Evolutionary conservation across 1,140 invertebrate genomes (phyloP).

Genomic region (Tetraneura akinire): DNA sequence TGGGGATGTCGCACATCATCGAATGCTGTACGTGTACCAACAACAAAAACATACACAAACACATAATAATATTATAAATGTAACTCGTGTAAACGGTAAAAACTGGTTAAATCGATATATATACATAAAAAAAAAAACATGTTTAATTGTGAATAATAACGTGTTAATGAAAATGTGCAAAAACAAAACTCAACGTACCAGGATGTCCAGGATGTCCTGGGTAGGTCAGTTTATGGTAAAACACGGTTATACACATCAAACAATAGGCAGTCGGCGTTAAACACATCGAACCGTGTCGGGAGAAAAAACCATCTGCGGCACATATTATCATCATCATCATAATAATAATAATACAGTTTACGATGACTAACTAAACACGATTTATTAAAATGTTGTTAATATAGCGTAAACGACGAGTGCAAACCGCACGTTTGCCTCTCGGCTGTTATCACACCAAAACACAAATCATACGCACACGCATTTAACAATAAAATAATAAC

Average conservation of each 20-base stretch:
- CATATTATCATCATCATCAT: too few relatives aligned
- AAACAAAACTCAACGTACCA: conserved; percentile 47
- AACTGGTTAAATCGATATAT: too few relatives aligned
- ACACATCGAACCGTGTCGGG: conserved; percentile 3
- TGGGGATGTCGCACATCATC: conserved; percentile 49
- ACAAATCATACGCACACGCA: conserved; percentile 36
- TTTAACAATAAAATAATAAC: too few relatives aligned
- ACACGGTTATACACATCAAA: conserved; percentile 43
- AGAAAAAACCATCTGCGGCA: neutral
- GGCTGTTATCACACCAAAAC: neutral
- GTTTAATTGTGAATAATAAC: neutral
- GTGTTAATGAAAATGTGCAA: too few relatives aligned
- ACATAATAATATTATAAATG: conserved; percentile 4
- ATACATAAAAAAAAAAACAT: too few relatives aligned
- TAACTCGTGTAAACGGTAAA: too few relatives aligned
- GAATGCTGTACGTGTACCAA: conserved; percentile 44
- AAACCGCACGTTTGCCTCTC: conserved; percentile 1
- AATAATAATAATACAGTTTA: neutral
- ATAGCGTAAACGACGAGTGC: neutral
- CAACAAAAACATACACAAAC: conserved; percentile 24
- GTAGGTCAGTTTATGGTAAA: conserved; percentile 7
- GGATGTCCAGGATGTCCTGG: conserved; percentile 26
- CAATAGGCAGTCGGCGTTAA: conserved; percentile 9
- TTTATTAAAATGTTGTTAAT: conserved; percentile 8
- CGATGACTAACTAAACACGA: neutral